Evolutionary conservation across 2,797 vertebrate species (phyloP).

Genomic region (Poeciliopsis presidionis): DNA sequence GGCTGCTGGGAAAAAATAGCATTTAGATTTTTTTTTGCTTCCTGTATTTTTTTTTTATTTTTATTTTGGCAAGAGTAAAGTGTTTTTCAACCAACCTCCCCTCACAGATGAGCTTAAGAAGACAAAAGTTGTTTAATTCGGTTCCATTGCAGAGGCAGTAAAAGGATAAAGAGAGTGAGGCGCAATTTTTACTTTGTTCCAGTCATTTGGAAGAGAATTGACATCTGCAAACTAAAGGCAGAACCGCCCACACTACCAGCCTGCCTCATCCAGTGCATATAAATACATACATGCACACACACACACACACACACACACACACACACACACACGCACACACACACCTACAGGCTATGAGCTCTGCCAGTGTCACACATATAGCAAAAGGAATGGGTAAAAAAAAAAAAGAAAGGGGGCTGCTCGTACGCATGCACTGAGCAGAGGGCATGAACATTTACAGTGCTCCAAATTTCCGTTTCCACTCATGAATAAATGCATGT

Average conservation of each 20-base stretch:
- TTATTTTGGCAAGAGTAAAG: conserved; percentile 81
- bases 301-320: conserved; percentile 62
- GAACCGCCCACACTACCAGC: conserved; percentile 85
- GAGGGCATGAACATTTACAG: conserved; percentile 60
- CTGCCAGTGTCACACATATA: conserved; percentile 60
- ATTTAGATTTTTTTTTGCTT: conserved; percentile 59
- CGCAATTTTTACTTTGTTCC: conserved; percentile 84
- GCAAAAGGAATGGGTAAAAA: conserved; percentile 30
- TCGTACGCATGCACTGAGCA: conserved; percentile 37
- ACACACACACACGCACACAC: conserved; percentile 64
- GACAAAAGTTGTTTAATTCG: conserved; percentile 89
- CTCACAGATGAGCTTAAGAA: conserved; percentile 86
- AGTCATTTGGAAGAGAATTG: conserved; percentile 86
- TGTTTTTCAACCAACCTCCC: conserved; percentile 83
- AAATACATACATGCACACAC: conserved; percentile 72
- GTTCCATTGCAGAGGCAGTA: conserved; percentile 83
- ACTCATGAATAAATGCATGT: conserved; percentile 71
- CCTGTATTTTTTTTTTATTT: conserved; percentile 43
- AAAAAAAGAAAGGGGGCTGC: conserved; percentile 23
- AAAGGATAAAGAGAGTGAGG: conserved; percentile 82
- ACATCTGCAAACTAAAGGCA: conserved; percentile 88
- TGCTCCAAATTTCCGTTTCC: conserved; percentile 58
- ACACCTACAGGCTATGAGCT: conserved; percentile 72
- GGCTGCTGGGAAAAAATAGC: conserved; percentile 70
- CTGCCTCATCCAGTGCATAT: conserved; percentile 80